Conservation (phyloP, 2,797 vertebrate species). For the Hybognathus amarus region DNA sequence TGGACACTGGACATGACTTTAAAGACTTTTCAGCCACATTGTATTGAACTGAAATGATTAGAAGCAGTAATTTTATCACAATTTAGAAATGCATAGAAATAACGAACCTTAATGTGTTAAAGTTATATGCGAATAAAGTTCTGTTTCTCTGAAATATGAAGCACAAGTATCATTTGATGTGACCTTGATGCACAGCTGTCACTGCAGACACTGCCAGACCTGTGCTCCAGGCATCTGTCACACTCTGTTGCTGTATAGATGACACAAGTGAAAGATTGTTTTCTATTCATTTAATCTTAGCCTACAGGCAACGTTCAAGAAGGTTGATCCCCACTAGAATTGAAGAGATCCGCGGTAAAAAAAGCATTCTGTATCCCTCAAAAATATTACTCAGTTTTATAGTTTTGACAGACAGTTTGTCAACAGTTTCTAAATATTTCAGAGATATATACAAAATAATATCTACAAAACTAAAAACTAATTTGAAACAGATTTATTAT, state of each 20-base stretch:
- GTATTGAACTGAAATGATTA: background rate
- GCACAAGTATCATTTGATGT: conserved; percentile 40
- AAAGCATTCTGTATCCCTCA: background rate
- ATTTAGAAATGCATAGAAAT: background rate
- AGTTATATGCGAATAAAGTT: background rate
- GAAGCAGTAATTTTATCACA: background rate
- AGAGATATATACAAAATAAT: background rate
- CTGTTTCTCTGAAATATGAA: conserved; percentile 19
- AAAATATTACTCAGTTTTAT: background rate
- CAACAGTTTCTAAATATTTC: background rate
- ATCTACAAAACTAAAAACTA: background rate
- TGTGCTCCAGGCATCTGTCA: conserved; percentile 53
- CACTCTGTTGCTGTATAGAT: conserved; percentile 42
- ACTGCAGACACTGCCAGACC: conserved; percentile 39
- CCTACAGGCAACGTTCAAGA: conserved; percentile 17
- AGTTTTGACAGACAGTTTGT: background rate
- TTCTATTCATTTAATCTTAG: conserved; percentile 67
- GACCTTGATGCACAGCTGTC: conserved; percentile 57
- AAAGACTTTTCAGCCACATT: background rate
- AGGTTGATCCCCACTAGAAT: conserved; percentile 35
- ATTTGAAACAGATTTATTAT: background rate
- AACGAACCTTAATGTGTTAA: background rate
- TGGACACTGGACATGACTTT: background rate
- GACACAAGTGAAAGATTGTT: conserved; percentile 43
- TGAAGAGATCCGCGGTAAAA: background rate